A percentile compares a stretch with the other conserved stretches of the same genome.
phyloP scores from a whole-genome alignment of 2,888 invertebrate species.

The Drosophila borborema region DNA sequence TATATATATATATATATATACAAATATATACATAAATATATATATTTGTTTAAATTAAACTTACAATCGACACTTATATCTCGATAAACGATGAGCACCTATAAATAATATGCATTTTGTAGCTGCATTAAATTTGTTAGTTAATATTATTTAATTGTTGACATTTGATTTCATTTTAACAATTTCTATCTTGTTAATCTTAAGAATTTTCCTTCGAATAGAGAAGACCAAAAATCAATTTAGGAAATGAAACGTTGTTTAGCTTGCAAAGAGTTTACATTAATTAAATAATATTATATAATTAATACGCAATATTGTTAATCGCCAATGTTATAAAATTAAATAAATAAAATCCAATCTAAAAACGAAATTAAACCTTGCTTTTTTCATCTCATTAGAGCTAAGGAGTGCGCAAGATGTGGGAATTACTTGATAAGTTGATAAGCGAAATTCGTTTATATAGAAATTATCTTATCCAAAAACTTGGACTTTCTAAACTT shows the following conservation, averaged over 20 bases:
- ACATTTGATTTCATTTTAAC: conserved; percentile 20
- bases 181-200: conserved; percentile 56
- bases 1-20: neutral
- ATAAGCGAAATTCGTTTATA: too few species aligned
- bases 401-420: neutral
- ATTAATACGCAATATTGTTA: conserved; percentile 68
- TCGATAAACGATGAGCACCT: conserved; percentile 21
- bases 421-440: neutral
- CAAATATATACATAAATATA: neutral
- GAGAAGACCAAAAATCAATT: conserved; percentile 56
- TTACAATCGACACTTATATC: conserved; percentile 28
- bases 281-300: conserved; percentile 31
- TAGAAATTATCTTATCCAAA: too few species aligned
- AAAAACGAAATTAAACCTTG: conserved; percentile 7
- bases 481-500: too few species aligned
- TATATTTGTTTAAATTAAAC: conserved; percentile 5
- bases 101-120: conserved; percentile 40
- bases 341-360: conserved; percentile 47
- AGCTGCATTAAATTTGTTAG: conserved; percentile 35
- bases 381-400: neutral
- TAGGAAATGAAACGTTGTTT: conserved; percentile 42
- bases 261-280: conserved; percentile 50
- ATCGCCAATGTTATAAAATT: conserved; percentile 66
- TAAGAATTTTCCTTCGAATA: conserved; percentile 53
- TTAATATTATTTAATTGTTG: conserved; percentile 19